Evolutionary conservation across 2,797 vertebrate species (phyloP), one percentile per base, ranked within the genome.

Genomic region (Paramormyrops hopkinsi): DNA sequence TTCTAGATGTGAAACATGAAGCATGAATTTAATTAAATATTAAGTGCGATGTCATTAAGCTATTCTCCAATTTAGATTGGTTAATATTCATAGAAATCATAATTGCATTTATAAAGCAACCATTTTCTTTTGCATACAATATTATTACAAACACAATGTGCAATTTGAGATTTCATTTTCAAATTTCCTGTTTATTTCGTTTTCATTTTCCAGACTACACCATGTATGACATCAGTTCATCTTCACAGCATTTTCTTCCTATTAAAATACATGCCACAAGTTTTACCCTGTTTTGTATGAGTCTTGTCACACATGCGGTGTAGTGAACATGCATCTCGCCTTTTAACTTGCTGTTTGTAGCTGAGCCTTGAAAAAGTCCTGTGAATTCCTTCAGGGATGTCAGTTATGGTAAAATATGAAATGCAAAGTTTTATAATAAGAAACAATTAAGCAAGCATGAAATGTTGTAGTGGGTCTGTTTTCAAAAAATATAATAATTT

Each of bases 251-350:
- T 82, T 82, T 46, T 82, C 19, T 3, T 19, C 41, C 76, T 46
- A 46, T 46, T 82, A 46, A 46, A 76, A 82, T n/a, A 22, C 73
- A 79, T 19, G 17, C 73, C 73, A 79, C 41, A 79, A n/a, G 41
- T 37, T 73, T 37, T 73, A 1, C 12, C 12, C 12, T n/a, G 73
- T 79, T 79, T 82, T 44, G 37, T 44, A 82, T 11, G 41, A 82
- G 76, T 19, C 37, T 44, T 25, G 17, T 82, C 41, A 82, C 88
- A 90, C 91, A 93, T 95, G 94, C 92, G 69, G 89, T 87, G 54
- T 90, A 93, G 95, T 96, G 94, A 95, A 91, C 91, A 90, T 92
- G 51, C 33, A 69, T 76, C 90, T 46, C 89, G 54, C 90, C 91
- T 91, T 86, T 90, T 90, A 90, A 76, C 25, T 69, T 69, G 44